Conservation (phyloP, 2,797 vertebrate species). For the Kryptopterus vitreolus region DNA sequence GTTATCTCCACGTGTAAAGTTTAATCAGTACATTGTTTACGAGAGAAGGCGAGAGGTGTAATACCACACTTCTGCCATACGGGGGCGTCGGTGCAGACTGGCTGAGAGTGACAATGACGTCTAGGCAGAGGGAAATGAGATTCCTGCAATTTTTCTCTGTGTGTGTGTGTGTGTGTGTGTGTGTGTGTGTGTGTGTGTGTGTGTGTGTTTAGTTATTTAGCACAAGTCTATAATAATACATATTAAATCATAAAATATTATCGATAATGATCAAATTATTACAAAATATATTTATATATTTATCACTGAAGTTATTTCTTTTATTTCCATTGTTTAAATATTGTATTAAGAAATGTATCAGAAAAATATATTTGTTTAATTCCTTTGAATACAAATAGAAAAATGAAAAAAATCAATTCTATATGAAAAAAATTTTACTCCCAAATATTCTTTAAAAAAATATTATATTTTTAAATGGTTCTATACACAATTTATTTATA, state of each 20-base stretch:
- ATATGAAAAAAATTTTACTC: background rate
- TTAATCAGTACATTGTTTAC: conserved; percentile 44
- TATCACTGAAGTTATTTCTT: background rate
- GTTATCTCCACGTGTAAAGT: background rate
- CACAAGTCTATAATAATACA: too few relatives aligned
- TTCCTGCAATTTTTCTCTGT: background rate
- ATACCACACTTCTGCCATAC: conserved; percentile 47
- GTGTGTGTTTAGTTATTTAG: too few relatives aligned
- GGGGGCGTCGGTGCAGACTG: conserved; percentile 54
- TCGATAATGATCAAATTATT: too few relatives aligned
- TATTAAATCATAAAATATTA: too few relatives aligned
- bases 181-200: background rate
- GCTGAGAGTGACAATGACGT: conserved; percentile 62
- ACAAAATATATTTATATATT: background rate
- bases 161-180: background rate
- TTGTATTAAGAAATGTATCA: too few relatives aligned
- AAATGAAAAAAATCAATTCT: background rate
- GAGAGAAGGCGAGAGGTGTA: background rate
- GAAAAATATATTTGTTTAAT: too few relatives aligned
- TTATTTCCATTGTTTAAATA: too few relatives aligned
- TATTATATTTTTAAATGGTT: background rate
- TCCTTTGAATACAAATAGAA: too few relatives aligned
- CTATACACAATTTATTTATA: background rate
- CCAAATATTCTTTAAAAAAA: too few relatives aligned
- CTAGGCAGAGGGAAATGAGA: conserved; percentile 72